Percentiles rank a stretch among this genome's conserved stretches.
phyloP scores from a whole-genome alignment of 2,888 invertebrate genomes.

The Andrena minutula region DNA sequence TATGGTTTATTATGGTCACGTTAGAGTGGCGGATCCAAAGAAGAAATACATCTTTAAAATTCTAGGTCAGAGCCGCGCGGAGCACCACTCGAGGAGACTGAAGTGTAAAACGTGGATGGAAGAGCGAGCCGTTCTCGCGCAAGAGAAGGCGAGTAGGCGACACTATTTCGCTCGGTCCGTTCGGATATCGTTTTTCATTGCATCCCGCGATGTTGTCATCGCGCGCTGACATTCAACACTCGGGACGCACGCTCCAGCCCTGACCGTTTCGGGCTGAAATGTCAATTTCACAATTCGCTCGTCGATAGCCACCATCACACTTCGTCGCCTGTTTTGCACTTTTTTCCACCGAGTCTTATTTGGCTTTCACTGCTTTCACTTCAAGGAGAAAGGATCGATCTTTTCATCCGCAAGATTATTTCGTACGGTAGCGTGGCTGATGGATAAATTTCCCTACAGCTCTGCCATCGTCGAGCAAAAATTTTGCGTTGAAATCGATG shows the following conservation, averaged over 20 bases:
- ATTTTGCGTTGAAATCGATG: too few relatives aligned
- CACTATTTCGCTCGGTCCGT: constrained; percentile 31
- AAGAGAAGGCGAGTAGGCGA: constrained; percentile 13
- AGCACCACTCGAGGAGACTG: constrained; percentile 22
- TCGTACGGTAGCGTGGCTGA: not conserved
- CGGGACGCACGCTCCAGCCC: not conserved
- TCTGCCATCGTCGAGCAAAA: not conserved
- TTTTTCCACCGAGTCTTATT: constrained; percentile 33
- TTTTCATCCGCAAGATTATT: constrained; percentile 11
- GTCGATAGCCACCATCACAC: not conserved
- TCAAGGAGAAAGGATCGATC: constrained; percentile 49
- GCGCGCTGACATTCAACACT: constrained; percentile 26
- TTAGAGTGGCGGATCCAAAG: constrained; percentile 27
- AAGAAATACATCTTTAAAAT: constrained; percentile 53
- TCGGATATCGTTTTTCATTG: constrained; percentile 53
- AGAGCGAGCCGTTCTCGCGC: constrained; percentile 19
- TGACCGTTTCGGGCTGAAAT: constrained; percentile 13
- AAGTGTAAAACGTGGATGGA: constrained; percentile 39
- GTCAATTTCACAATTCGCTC: constrained; percentile 4
- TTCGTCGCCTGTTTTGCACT: constrained; percentile 20
- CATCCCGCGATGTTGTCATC: constrained; percentile 20
- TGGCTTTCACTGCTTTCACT: constrained; percentile 69
- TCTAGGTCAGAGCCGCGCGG: constrained; percentile 57
- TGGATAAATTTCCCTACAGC: not conserved
- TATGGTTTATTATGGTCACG: constrained; percentile 49